phyloP scores from a whole-genome alignment of 2,888 invertebrate species.

The Tinea pellionella region DNA sequence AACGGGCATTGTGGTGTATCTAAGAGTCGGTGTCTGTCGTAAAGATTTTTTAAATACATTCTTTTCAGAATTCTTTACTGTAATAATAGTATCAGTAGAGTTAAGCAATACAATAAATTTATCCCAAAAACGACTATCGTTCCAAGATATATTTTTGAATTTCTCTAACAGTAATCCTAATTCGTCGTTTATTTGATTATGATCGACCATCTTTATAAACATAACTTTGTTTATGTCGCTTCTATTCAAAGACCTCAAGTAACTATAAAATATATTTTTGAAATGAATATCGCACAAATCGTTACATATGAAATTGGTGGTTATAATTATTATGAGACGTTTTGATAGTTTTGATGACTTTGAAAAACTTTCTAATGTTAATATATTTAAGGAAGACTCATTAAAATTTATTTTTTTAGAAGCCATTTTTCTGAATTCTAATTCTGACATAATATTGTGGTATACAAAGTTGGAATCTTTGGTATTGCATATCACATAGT shows the following conservation, averaged over 20 bases:
- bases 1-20: slow-evolving; percentile 69
- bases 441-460: slow-evolving; percentile 75
- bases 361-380: slow-evolving; percentile 59
- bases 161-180: slow-evolving; percentile 57
- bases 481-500: slow-evolving; percentile 88
- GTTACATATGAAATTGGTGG: slow-evolving; percentile 62
- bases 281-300: slow-evolving; percentile 61
- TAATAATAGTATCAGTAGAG: slow-evolving; percentile 69
- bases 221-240: slow-evolving; percentile 58
- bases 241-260: slow-evolving; percentile 56
- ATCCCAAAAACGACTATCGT: slow-evolving; percentile 87
- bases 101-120: slow-evolving; percentile 83
- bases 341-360: slow-evolving; percentile 61
- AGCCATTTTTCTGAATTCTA: slow-evolving; percentile 77
- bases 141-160: slow-evolving; percentile 78
- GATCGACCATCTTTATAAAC: slow-evolving; percentile 57
- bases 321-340: slow-evolving; percentile 71
- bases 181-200: slow-evolving; percentile 59
- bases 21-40: slow-evolving; percentile 57
- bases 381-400: slow-evolving; percentile 74
- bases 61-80: slow-evolving; percentile 52
- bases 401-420: slow-evolving; percentile 79
- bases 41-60: slow-evolving; percentile 65
- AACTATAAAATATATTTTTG: slow-evolving; percentile 61
- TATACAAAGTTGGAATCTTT: slow-evolving; percentile 80